Evolutionary conservation across 2,113 vertebrate species (phyloP).

Genomic region (Passerina amoena): DNA sequence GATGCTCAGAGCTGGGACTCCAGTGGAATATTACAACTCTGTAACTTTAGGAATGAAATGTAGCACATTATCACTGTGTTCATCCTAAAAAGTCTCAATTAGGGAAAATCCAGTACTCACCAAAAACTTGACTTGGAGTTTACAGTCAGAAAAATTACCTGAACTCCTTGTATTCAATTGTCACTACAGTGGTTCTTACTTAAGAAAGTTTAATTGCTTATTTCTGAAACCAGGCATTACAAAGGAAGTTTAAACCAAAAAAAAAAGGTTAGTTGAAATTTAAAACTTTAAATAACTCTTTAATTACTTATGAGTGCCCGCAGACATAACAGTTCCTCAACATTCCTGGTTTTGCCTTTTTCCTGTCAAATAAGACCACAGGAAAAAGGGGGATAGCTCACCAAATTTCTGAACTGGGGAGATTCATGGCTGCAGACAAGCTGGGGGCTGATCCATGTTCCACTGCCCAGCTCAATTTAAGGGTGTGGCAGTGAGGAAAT

Average conservation of each 20-base stretch:
- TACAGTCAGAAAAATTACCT: background rate
- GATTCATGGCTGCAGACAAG: background rate
- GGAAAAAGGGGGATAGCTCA: background rate
- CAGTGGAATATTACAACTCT: background rate
- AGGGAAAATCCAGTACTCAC: background rate
- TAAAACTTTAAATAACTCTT: background rate
- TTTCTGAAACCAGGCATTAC: background rate
- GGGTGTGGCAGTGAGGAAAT: background rate
- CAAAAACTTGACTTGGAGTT: background rate
- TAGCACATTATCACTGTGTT: background rate
- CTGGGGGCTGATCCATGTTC: background rate
- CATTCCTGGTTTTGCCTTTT: background rate
- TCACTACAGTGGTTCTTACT: background rate
- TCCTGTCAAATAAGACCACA: background rate
- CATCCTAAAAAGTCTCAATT: background rate
- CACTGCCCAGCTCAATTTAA: background rate
- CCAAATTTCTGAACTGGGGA: background rate
- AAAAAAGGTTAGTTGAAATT: background rate
- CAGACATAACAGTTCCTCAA: background rate
- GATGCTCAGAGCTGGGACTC: background rate
- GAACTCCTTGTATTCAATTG: background rate
- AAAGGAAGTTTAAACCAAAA: background rate
- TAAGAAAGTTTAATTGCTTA: background rate
- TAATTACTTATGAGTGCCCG: background rate
- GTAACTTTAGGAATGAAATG: background rate